phyloP scores from a whole-genome alignment of 2,113 vertebrate species.

The Leuciscus idus region DNA sequence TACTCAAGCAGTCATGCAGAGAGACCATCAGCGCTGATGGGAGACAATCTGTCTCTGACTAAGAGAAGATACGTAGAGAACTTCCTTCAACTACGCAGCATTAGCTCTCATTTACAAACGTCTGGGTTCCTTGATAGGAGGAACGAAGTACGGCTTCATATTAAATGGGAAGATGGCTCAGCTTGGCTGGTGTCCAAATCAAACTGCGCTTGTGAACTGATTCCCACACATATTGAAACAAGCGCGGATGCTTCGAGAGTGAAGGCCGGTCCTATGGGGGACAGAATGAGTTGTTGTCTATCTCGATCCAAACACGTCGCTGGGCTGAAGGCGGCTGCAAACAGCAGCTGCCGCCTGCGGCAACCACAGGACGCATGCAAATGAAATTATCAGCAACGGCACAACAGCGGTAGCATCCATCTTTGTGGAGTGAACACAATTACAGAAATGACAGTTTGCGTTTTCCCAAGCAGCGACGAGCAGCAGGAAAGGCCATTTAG shows the following conservation, averaged over 20 bases:
- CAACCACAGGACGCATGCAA: conserved; percentile 55
- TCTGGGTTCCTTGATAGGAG: neutral
- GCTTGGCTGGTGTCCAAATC: neutral
- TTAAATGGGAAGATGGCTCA: neutral
- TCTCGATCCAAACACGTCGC: conserved; percentile 59
- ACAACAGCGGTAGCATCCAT: conserved; percentile 58
- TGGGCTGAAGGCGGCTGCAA: conserved; percentile 39
- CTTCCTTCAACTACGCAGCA: neutral
- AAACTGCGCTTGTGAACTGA: neutral
- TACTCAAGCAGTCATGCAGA: conserved; percentile 36
- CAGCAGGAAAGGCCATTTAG: conserved; percentile 77
- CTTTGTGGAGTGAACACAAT: conserved; percentile 65
- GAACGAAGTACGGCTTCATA: neutral
- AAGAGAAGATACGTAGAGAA: neutral
- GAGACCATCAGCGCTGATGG: conserved; percentile 12
- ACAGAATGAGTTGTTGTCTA: conserved; percentile 56
- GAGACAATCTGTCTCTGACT: conserved; percentile 17
- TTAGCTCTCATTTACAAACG: conserved; percentile 24
- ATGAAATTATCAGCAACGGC: conserved; percentile 62
- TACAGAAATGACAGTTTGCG: conserved; percentile 67
- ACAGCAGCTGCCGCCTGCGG: conserved; percentile 58
- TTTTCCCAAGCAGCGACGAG: conserved; percentile 62
- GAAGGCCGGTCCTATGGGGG: conserved; percentile 34
- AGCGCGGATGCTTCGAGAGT: neutral
- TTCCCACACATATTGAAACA: neutral